Conservation (phyloP, 2,797 vertebrate genomes). For the Danionella dracula region DNA sequence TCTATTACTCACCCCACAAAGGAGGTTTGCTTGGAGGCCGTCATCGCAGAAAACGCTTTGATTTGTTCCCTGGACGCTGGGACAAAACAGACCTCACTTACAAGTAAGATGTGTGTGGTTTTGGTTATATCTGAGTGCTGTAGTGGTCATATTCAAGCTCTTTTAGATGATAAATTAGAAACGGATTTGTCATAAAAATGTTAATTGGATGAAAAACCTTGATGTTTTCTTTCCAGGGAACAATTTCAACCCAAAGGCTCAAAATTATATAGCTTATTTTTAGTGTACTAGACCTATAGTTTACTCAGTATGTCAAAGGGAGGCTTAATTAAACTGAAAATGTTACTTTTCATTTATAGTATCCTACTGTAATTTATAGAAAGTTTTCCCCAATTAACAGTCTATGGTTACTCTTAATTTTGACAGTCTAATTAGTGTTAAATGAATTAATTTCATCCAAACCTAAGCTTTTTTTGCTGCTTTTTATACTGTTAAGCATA, state of each 20-base stretch:
- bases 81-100: constrained; percentile 85
- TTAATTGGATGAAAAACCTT: constrained; percentile 2
- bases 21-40: constrained; percentile 37
- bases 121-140: neutral
- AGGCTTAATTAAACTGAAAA: too few relatives aligned
- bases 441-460: too few relatives aligned
- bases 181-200: constrained; percentile 3
- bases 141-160: too few relatives aligned
- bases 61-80: constrained; percentile 81
- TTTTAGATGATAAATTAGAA: neutral
- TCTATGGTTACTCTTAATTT: too few relatives aligned
- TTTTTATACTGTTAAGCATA: too few relatives aligned
- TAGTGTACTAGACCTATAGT: constrained; percentile 12
- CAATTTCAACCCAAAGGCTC: constrained; percentile 8
- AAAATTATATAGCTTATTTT: neutral
- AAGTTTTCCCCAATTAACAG: too few relatives aligned
- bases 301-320: neutral
- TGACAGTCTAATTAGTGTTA: too few relatives aligned
- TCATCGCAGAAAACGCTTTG: constrained; percentile 76
- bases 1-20: constrained; percentile 6
- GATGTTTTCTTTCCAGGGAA: neutral
- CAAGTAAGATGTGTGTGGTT: constrained; percentile 65
- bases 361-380: too few relatives aligned
- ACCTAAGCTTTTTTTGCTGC: too few relatives aligned
- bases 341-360: too few relatives aligned